Evolutionary conservation across 2,113 vertebrate species (phyloP).

Genomic region (Meriones unguiculatus): DNA sequence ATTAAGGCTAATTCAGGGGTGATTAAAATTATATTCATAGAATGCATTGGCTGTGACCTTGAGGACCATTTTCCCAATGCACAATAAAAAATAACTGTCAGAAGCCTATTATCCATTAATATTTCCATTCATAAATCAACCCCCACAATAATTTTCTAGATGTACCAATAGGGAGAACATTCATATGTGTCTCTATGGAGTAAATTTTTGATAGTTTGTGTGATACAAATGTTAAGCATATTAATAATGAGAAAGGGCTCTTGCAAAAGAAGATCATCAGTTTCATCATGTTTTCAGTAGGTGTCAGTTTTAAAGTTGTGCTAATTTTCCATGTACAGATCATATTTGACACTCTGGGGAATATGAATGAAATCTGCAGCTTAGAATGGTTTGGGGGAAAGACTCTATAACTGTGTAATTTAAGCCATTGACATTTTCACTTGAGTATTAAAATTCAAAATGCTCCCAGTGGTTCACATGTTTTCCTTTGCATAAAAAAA

Average conservation of each 20-base stretch:
- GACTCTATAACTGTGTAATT: not conserved
- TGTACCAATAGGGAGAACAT: not conserved
- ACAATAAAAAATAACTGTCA: not conserved
- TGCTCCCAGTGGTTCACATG: not conserved
- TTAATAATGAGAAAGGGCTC: not conserved
- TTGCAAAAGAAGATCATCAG: not conserved
- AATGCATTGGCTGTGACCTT: not conserved
- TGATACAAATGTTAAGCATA: not conserved
- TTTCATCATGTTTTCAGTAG: not conserved
- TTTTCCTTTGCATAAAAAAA: not conserved
- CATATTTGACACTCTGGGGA: not conserved
- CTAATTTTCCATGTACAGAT: not conserved
- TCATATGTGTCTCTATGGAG: not conserved
- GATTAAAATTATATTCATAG: not conserved
- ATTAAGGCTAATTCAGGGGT: not conserved
- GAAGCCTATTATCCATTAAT: not conserved
- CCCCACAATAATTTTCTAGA: not conserved
- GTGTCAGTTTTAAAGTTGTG: not conserved
- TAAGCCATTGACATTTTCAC: conserved; percentile 1
- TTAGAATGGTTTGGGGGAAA: not conserved
- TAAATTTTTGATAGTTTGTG: not conserved
- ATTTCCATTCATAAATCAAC: not conserved
- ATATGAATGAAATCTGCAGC: not conserved
- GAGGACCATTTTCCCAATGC: not conserved
- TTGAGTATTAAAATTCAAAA: conserved; percentile 32